phyloP scores from a whole-genome alignment of 2,113 vertebrate species.

The Platanista minor region DNA sequence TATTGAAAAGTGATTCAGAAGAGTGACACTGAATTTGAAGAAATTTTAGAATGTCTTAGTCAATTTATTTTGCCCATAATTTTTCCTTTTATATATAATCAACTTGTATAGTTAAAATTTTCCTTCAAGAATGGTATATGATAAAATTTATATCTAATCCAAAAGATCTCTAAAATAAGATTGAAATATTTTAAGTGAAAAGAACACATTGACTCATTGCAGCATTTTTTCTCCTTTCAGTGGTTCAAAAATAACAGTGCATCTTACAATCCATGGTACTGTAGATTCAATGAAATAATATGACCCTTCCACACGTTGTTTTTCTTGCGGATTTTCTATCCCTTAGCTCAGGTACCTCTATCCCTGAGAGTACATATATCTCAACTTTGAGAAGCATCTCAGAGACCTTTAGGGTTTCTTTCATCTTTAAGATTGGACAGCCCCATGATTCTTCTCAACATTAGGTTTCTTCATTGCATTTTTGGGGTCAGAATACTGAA shows the following conservation, averaged over 20 bases:
- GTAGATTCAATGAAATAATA: background rate
- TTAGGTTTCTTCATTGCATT: background rate
- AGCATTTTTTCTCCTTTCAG: background rate
- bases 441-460: background rate
- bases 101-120: background rate
- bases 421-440: background rate
- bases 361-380: background rate
- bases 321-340: background rate
- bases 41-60: background rate
- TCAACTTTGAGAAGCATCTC: background rate
- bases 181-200: background rate
- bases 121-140: background rate
- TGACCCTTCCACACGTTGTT: background rate
- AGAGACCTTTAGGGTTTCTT: background rate
- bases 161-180: background rate
- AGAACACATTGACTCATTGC: background rate
- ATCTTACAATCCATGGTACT: background rate
- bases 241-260: background rate
- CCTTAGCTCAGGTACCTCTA: background rate
- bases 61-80: background rate
- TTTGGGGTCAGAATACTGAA: background rate
- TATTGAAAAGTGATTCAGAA: background rate
- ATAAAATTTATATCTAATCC: background rate
- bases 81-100: background rate
- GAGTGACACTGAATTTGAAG: background rate